Conservation (phyloP, 1,140 invertebrate species). For the Drosophila punjabiensis region DNA sequence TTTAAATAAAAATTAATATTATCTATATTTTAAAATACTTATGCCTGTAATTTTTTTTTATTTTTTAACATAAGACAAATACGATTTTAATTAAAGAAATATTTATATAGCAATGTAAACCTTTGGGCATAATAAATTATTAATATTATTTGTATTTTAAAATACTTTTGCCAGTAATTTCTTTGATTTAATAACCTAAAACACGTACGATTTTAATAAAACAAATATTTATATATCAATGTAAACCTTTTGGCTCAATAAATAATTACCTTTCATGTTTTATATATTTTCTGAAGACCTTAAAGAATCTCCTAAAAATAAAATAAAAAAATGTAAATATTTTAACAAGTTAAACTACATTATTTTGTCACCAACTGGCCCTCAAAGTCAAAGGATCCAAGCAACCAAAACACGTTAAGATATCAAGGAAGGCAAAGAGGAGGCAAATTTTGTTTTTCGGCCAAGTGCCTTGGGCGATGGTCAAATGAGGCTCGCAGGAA, state of each 20-base stretch:
- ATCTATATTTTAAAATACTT: background rate
- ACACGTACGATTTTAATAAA: too few species aligned
- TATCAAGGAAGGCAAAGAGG: background rate
- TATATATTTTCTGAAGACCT: too few species aligned
- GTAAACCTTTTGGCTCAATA: too few species aligned
- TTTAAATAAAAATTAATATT: background rate
- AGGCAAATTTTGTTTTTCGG: conserved; percentile 33
- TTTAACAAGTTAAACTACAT: background rate
- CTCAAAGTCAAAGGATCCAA: background rate
- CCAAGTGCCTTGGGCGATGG: conserved; percentile 49
- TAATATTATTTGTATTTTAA: too few species aligned
- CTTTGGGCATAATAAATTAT: background rate
- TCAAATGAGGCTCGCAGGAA: conserved; percentile 68
- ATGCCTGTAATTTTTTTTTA: background rate
- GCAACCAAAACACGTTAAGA: background rate
- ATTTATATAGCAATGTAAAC: background rate
- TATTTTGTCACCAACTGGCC: background rate
- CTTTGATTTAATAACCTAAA: too few species aligned
- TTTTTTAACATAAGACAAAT: background rate
- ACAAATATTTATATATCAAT: too few species aligned
- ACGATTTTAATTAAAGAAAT: background rate
- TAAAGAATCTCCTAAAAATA: too few species aligned
- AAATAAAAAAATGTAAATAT: too few species aligned
- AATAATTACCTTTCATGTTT: too few species aligned
- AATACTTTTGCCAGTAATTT: too few species aligned